Percentiles rank a stretch among this genome's conserved stretches.
These are phyloP conservation scores for Clepsis dumicolana DNA, from an alignment of 2,888 invertebrate species.

Conservation along the genomic window DNA sequence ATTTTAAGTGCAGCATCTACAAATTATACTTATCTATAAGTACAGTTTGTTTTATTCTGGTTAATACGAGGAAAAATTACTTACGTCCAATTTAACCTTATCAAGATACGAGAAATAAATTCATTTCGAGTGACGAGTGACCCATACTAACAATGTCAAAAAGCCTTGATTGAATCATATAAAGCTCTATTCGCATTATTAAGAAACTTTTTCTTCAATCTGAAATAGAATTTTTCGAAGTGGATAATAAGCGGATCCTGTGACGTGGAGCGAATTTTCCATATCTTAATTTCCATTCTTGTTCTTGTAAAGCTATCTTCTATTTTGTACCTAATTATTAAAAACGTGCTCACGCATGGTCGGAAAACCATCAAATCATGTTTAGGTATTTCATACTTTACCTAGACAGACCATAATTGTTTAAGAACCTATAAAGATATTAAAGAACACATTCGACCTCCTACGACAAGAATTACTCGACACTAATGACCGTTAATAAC, in stretches of 20 bases:
- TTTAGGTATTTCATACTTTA: background rate
- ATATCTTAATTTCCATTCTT: conserved; percentile 7
- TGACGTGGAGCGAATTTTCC: conserved; percentile 1
- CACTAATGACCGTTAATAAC: conserved; percentile 67
- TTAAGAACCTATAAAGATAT: conserved; percentile 12
- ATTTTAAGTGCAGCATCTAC: too few species aligned
- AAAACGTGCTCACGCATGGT: background rate
- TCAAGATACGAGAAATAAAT: background rate
- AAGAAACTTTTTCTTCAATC: conserved; percentile 20
- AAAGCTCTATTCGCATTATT: background rate
- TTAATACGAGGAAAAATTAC: too few species aligned
- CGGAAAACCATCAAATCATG: background rate
- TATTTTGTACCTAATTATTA: background rate
- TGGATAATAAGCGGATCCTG: background rate
- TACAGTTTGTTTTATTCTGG: background rate
- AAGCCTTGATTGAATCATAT: background rate
- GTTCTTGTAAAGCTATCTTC: background rate
- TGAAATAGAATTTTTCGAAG: conserved; percentile 9
- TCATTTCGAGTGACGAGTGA: background rate
- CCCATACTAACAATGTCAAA: background rate
- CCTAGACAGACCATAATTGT: conserved; percentile 8
- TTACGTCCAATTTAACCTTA: background rate
- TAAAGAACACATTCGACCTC: conserved; percentile 49
- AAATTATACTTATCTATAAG: too few species aligned
- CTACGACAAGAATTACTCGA: conserved; percentile 56